Base-by-base conservation (phyloP, 2,888 invertebrate genomes). In the Ophonus ardosiacus region DNA sequence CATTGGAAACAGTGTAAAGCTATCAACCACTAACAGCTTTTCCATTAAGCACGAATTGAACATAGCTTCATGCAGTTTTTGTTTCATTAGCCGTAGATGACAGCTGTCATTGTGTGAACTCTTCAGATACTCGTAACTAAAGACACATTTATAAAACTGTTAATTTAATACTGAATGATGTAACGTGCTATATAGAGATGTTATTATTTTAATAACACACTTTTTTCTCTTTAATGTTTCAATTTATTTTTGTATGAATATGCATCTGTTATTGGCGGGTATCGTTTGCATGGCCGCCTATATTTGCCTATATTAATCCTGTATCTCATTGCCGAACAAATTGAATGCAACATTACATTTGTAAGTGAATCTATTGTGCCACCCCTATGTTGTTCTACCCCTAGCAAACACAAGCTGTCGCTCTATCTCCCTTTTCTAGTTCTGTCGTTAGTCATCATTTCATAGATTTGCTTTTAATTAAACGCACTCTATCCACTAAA, bases 251-350 rank as follows among this genome's bases (percentile, higher is more conserved):
- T 51, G 43, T 51, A 13, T 51, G 43, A 51, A 51, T 51, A 51
- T 51, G 43, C 43, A 51, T 51, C 43, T 51, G 43, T 65, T 81
- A 68, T 82, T 57, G 71, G 56, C 38, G 63, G 6, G 63, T 65
- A 81, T 81, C 81, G 57, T 18, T 65, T 24, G 17, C 65, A 7
- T 24, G 13, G 61, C 59, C 61, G 76, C 57, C 61, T 83, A 83
- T 88, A 88, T 88, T 88, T 89, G 88, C 88, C 86, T 88, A 88
- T 89, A 88, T 89, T 89, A 89, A 89, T 90, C 88, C 86, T 87
- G 87, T 88, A 51, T 63, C 85, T 87, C 87, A 88, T 88, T 88
- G 87, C 87, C 87, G 88, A 88, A 88, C 88, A 88, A 89, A 89
- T 89, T 89, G 88, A 88, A 89, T 88, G 88, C 87, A 86, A 86